Conservation (phyloP, 2,888 invertebrate genomes). For the Athalia rosae region DNA sequence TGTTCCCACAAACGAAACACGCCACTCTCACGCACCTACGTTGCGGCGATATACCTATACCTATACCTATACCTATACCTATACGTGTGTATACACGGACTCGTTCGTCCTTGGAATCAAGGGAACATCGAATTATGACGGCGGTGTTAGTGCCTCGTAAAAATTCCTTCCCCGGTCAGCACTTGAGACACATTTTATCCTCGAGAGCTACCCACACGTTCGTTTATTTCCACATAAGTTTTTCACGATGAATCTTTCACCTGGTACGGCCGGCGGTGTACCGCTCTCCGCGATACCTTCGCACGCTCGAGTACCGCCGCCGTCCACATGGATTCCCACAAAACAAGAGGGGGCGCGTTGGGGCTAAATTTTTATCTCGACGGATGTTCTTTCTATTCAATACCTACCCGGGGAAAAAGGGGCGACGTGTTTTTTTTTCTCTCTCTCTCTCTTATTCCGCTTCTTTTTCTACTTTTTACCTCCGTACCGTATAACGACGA, state of each 20-base stretch:
- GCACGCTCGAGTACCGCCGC: background rate
- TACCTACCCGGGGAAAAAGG: background rate
- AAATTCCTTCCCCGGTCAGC: slow-evolving; percentile 4
- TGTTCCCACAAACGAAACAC: slow-evolving; percentile 12
- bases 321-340: background rate
- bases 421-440: background rate
- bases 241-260: slow-evolving; percentile 2
- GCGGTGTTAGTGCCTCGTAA: slow-evolving; percentile 1
- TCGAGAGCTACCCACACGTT: background rate
- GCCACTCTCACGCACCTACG: background rate
- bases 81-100: background rate
- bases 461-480: background rate
- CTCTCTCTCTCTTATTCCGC: background rate
- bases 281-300: background rate
- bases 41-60: too few species aligned
- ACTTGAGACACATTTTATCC: slow-evolving; percentile 35
- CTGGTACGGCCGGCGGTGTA: too few species aligned
- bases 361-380: slow-evolving; percentile 30
- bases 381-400: slow-evolving; percentile 37
- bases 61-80: too few species aligned
- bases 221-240: background rate
- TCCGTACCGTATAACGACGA: background rate
- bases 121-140: slow-evolving; percentile 18
- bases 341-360: background rate
- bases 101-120: slow-evolving; percentile 27